Base-by-base conservation (phyloP, 2,797 vertebrate genomes). In the Urosaurus nigricauda region DNA sequence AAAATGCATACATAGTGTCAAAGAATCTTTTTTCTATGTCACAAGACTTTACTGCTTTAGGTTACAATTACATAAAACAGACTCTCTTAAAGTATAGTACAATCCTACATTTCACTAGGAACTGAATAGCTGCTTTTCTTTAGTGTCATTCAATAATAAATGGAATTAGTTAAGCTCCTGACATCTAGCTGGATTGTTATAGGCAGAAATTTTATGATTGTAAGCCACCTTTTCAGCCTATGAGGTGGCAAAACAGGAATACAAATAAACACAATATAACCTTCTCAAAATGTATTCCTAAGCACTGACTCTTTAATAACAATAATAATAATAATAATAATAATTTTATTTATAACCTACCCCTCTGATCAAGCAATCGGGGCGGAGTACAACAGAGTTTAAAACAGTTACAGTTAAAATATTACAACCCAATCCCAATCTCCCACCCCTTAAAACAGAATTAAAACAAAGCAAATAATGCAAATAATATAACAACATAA, bases 91-190 rank as follows among this genome's bases (percentile, higher is more conserved):
- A 79, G 35, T 68, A 73, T 2, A 73, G 77, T 32, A 79, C 53
- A 89, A 74, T 65, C 68, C 40, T 75, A 80, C 68, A 24, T 85
- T 85, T 74, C 68, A 89, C 13, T 63, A 53, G 40, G 63, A 51
- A 73, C 4, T 80, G 65, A 89, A 85, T 80, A 65, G 83, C 56
- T 65, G 78, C 86, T 53, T 85, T 85, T 89, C 83, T 85, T 85
- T 87, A 32, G n/a, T 63, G 79, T 60, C 40, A 26, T 60, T 85
- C 43, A 63, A 43, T 71, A 70, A 79, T 73, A 60, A 43, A 79
- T 79, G 17, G 71, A 79, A 89, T 73, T 79, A 40, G 82, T 58
- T 79, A 71, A 43, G 29, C 60, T 53, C 78, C 17, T 43, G 87
- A 40, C 35, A 84, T 88, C 51, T 78, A 78, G 60, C 5, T 71